phyloP scores from a whole-genome alignment of 2,113 vertebrate species.

The Gopherus evgoodei region DNA sequence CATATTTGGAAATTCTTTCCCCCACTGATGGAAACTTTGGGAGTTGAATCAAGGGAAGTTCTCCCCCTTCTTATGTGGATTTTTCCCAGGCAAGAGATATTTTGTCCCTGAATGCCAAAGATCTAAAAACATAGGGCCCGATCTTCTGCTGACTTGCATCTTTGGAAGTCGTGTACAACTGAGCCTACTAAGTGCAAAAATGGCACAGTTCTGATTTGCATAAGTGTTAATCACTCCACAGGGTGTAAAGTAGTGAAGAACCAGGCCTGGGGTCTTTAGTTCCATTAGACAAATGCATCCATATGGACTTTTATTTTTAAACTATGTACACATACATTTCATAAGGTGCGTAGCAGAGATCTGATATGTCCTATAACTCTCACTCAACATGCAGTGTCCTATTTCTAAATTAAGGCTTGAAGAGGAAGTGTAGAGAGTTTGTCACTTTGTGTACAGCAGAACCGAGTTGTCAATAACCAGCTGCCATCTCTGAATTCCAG shows the following conservation, averaged over 20 bases:
- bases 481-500: not conserved
- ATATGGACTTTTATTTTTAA: not conserved
- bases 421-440: not conserved
- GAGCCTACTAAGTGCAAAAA: not conserved
- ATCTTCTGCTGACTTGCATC: not conserved
- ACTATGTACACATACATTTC: rapidly evolving
- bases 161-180: not conserved
- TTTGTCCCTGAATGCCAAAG: not conserved
- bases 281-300: not conserved
- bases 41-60: not conserved
- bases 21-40: not conserved
- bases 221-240: not conserved
- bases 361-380: not conserved
- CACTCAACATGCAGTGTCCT: not conserved
- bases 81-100: rapidly evolving
- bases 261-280: not conserved
- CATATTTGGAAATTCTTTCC: rapidly evolving
- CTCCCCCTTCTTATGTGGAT: rapidly evolving
- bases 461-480: not conserved
- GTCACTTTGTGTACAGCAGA: not conserved
- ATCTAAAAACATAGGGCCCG: not conserved
- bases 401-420: not conserved
- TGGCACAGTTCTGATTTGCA: not conserved
- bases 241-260: not conserved
- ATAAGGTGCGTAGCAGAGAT: not conserved